Evolutionary conservation across 2,888 invertebrate species (phyloP).

Genomic region (Oligia latruncula): DNA sequence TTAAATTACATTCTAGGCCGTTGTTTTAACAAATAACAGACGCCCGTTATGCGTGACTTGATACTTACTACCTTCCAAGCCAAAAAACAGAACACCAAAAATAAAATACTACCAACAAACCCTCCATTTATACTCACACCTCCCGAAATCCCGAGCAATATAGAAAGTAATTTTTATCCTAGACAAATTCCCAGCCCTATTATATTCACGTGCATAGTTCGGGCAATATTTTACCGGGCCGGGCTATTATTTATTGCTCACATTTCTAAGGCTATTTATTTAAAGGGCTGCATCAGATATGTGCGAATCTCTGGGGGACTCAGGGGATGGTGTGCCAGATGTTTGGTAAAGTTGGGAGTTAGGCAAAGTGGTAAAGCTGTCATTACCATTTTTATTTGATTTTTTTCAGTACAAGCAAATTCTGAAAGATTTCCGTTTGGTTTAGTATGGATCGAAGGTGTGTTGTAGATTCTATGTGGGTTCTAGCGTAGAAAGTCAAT

Average conservation of each 20-base stretch:
- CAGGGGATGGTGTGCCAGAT: slow-evolving; percentile 41
- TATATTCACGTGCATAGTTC: slow-evolving; percentile 63
- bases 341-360: slow-evolving; percentile 35
- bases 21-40: slow-evolving; percentile 33
- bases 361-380: slow-evolving; percentile 17
- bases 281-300: slow-evolving; percentile 45
- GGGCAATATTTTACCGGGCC: slow-evolving; percentile 49
- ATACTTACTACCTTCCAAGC: neutral
- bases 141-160: slow-evolving; percentile 50
- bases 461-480: neutral
- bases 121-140: slow-evolving; percentile 49
- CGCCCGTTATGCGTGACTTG: slow-evolving; percentile 4
- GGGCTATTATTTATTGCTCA: slow-evolving; percentile 51
- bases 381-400: slow-evolving; percentile 32
- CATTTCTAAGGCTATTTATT: slow-evolving; percentile 54
- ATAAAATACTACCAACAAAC: slow-evolving; percentile 31
- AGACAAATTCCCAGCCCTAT: slow-evolving; percentile 59
- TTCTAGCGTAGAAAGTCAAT: neutral
- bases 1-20: neutral
- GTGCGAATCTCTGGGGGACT: slow-evolving; percentile 37
- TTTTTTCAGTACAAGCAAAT: neutral
- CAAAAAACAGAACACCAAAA: slow-evolving; percentile 33
- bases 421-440: neutral
- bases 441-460: neutral
- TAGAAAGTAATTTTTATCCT: slow-evolving; percentile 62